Conservation (phyloP, 2,888 invertebrate genomes). For the Brenthis hecate region DNA sequence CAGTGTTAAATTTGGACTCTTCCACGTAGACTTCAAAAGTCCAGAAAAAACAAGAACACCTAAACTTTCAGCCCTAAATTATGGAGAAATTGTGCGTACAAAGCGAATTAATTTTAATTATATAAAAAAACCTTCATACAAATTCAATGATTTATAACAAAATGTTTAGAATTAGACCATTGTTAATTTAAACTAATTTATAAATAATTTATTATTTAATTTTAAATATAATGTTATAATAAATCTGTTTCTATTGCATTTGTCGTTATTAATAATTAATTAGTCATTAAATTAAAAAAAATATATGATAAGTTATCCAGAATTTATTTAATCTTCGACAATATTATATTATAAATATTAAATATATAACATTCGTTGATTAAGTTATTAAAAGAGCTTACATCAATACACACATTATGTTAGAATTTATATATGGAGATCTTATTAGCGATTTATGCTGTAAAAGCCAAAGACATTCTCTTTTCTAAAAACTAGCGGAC, state of each 20-base stretch:
- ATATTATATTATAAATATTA: no score
- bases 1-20: slow-evolving; percentile 75
- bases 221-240: slow-evolving; percentile 5
- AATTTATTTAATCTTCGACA: neutral
- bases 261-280: no score
- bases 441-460: no score
- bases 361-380: no score
- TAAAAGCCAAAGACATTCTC: no score
- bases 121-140: slow-evolving; percentile 46
- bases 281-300: no score
- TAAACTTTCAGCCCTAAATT: slow-evolving; percentile 71
- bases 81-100: slow-evolving; percentile 65
- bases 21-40: slow-evolving; percentile 70
- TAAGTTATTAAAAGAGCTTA: no score
- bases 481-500: no score
- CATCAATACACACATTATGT: no score
- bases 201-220: slow-evolving; percentile 16
- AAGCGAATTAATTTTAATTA: slow-evolving; percentile 65
- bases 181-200: neutral
- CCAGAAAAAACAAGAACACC: slow-evolving; percentile 68
- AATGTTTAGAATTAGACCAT: neutral
- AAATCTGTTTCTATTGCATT: neutral
- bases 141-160: slow-evolving; percentile 44
- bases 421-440: no score
- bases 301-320: no score